Evolutionary conservation across 2,888 invertebrate species (phyloP), one percentile per base, ranked within the genome.

Genomic region (Cenopis cana): DNA sequence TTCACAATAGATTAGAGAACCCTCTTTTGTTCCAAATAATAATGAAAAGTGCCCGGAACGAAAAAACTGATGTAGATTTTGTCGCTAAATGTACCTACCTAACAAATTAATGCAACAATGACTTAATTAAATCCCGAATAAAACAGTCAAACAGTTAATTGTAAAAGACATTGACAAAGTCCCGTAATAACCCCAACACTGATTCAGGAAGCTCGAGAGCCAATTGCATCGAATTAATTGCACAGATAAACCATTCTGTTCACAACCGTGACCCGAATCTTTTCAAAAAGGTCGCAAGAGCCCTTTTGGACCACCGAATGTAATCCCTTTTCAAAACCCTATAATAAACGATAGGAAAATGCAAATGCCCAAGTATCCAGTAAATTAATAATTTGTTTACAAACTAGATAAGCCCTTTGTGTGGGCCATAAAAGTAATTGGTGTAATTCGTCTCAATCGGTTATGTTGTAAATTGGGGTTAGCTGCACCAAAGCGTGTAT

Each of bases 391-490:
- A 88, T 87, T 84, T 86, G 88, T 87, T 87, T 85, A 86, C 86
- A 83, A 78, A 82, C 74, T 73, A 82, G 87, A 88, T 86, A 89
- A 84, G 60, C 81, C 81, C 84, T 82, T 85, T 86, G 85, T 84
- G 77, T 81, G 75, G 81, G 77, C 83, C 81, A 86, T 89, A 85
- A 88, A 88, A 87, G 77, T 90, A 89, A 91, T 90, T 87, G 86
- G 78, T 76, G 85, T 85, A 87, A 90, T 91, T 87, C 82, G 78
- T 91, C 87, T 88, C 86, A 86, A 88, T 88, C 85, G 84, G 74
- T 82, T 80, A 80, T 78, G 78, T 78, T 79, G 72, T 80, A 79
- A 85, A 85, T 84, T 85, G 81, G 84, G 83, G 82, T 79, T 82
- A 78, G 66, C n/a, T 41, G 74, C 74, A 74, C 74, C 74, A 73